Evolutionary conservation across 1,140 invertebrate species (phyloP).

Genomic region (Polypedilum pembai): DNA sequence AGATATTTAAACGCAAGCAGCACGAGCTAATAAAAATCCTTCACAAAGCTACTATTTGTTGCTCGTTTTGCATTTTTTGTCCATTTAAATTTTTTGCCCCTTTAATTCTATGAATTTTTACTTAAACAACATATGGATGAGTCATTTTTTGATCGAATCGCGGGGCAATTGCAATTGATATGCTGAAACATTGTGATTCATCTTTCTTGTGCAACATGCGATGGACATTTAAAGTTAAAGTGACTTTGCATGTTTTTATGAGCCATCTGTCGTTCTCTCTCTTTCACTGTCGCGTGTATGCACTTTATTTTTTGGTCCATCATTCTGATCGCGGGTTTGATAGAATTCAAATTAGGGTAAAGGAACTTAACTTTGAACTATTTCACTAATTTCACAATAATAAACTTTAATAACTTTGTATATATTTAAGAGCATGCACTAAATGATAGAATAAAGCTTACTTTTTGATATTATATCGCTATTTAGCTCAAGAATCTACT

Average conservation of each 20-base stretch:
- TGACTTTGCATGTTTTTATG: slow-evolving; percentile 13
- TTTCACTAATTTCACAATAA: too few species aligned
- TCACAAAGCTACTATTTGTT: neutral
- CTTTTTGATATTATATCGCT: too few species aligned
- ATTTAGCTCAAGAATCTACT: too few species aligned
- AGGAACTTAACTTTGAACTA: neutral
- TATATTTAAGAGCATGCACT: neutral
- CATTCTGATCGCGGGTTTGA: neutral
- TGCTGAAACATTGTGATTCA: neutral
- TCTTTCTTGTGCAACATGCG: neutral
- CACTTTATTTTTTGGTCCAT: slow-evolving; percentile 3
- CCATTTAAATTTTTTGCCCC: neutral
- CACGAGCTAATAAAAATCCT: neutral
- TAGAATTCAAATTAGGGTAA: neutral
- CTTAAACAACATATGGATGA: neutral
- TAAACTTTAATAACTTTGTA: too few species aligned
- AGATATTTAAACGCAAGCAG: neutral
- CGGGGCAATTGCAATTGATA: neutral
- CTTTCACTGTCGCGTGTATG: neutral
- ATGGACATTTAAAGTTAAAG: slow-evolving; percentile 18
- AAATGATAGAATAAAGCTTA: too few species aligned
- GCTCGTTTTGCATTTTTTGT: neutral
- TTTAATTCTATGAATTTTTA: neutral
- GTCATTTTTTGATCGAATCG: neutral
- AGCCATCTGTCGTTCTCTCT: neutral